phyloP scores from a whole-genome alignment of 2,888 invertebrate genomes.

The Petrophora chlorosata region DNA sequence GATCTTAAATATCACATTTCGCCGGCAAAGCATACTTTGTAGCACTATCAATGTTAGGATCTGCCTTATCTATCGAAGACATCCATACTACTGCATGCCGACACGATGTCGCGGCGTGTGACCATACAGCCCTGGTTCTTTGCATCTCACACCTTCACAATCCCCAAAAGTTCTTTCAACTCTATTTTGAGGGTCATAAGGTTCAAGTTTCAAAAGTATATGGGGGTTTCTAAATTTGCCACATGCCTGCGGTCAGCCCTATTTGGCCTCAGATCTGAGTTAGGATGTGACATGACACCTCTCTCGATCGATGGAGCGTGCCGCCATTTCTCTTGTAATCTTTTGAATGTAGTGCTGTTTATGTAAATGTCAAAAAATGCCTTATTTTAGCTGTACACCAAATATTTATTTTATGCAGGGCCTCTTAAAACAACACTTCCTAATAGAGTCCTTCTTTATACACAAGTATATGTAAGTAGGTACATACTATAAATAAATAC shows the following conservation, averaged over 20 bases:
- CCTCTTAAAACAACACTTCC: too few relatives aligned
- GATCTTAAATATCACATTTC: conserved; percentile 26
- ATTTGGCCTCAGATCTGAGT: conserved; percentile 59
- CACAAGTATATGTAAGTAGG: too few relatives aligned
- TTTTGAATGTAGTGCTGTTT: conserved; percentile 42
- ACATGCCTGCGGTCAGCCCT: conserved; percentile 48
- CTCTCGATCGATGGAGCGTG: conserved; percentile 59
- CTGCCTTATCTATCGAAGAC: conserved; percentile 69
- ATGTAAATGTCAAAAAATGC: conserved; percentile 18
- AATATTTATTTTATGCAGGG: background rate
- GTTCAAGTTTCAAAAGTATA: conserved; percentile 4
- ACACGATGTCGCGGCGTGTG: conserved; percentile 55
- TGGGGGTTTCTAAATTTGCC: conserved; percentile 23
- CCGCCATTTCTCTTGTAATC: conserved; percentile 47
- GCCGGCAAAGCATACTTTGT: conserved; percentile 22
- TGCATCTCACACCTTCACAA: conserved; percentile 51
- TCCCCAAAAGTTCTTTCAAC: conserved; percentile 20
- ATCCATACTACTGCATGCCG: conserved; percentile 65
- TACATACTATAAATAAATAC: too few relatives aligned
- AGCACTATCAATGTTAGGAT: conserved; percentile 49
- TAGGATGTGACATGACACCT: conserved; percentile 61
- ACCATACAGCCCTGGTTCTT: conserved; percentile 58
- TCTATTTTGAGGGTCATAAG: conserved; percentile 5
- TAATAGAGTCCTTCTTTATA: too few relatives aligned
- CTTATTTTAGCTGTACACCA: conserved; percentile 3